Evolutionary conservation across 2,888 invertebrate species (phyloP).

Genomic region (Poecilobothrus nobilitatus): DNA sequence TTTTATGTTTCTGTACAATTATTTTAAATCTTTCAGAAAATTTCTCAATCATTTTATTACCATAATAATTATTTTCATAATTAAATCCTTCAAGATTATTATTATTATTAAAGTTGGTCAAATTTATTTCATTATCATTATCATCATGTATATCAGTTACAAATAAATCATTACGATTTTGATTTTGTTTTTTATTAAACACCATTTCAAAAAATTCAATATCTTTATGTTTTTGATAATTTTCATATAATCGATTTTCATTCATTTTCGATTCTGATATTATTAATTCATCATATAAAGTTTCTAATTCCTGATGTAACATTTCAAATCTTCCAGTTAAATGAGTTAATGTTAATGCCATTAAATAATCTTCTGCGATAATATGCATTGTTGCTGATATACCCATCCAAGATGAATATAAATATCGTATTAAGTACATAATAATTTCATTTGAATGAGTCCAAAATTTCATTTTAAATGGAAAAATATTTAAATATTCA

Average conservation of each 20-base stretch:
- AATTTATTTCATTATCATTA: not conserved
- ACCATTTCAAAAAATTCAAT: not conserved
- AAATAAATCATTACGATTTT: no score
- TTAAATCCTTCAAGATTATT: no score
- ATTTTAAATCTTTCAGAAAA: not conserved
- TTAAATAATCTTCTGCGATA: not conserved
- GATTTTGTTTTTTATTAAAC: no score
- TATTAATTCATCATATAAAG: not conserved
- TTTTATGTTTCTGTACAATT: not conserved
- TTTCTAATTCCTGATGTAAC: not conserved
- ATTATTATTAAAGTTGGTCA: not conserved
- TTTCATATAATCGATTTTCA: not conserved
- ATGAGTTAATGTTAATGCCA: slow-evolving; percentile 4
- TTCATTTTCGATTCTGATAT: not conserved
- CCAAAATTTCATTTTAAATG: slow-evolving; percentile 1
- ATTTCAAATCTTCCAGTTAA: slow-evolving; percentile 1
- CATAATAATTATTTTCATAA: not conserved
- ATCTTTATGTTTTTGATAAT: not conserved
- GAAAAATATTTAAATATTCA: not conserved
- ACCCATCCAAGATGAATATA: slow-evolving; percentile 1
- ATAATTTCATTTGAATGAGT: not conserved
- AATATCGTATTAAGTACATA: not conserved
- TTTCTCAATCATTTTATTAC: not conserved
- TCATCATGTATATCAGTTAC: not conserved
- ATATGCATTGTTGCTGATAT: slow-evolving; percentile 6